Evolutionary conservation across 2,888 invertebrate genomes (phyloP).

Genomic region (Scaptodrosophila latifasciaeformis): DNA sequence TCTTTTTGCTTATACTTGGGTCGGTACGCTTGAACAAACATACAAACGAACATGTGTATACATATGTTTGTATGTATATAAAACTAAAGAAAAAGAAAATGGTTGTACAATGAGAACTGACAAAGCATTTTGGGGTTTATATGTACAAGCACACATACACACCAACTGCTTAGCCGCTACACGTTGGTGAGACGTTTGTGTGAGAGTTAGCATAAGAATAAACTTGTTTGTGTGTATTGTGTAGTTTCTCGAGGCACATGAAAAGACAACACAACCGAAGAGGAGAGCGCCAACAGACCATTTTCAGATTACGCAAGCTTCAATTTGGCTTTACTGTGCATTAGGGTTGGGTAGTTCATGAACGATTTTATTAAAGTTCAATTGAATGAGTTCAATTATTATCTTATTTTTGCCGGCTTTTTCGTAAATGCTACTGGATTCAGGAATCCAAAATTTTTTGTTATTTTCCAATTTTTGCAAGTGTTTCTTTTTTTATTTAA

Average conservation of each 20-base stretch:
- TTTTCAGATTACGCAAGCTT: conserved; percentile 60
- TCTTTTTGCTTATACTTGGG: conserved; percentile 3
- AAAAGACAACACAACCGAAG: background rate
- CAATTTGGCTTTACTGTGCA: too few relatives aligned
- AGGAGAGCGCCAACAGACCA: conserved; percentile 17
- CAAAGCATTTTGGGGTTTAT: conserved; percentile 39
- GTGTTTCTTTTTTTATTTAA: too few relatives aligned
- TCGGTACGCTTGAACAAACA: conserved; percentile 1
- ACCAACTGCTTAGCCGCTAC: background rate
- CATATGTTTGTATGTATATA: conserved; percentile 1
- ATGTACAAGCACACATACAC: conserved; percentile 5
- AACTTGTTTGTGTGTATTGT: conserved; percentile 11
- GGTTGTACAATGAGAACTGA: conserved; percentile 29
- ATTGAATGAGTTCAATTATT: too few relatives aligned
- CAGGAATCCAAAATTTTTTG: too few relatives aligned
- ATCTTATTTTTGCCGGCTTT: too few relatives aligned
- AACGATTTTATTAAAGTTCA: too few relatives aligned
- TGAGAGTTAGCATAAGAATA: background rate
- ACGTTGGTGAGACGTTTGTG: background rate
- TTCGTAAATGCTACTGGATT: too few relatives aligned
- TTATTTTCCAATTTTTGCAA: too few relatives aligned
- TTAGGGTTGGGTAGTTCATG: too few relatives aligned
- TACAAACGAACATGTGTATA: conserved; percentile 11
- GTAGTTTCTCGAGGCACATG: background rate
- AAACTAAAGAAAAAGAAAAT: conserved; percentile 27